Evolutionary conservation across 1,140 invertebrate genomes (phyloP).

Genomic region (Sinonovacula constricta): DNA sequence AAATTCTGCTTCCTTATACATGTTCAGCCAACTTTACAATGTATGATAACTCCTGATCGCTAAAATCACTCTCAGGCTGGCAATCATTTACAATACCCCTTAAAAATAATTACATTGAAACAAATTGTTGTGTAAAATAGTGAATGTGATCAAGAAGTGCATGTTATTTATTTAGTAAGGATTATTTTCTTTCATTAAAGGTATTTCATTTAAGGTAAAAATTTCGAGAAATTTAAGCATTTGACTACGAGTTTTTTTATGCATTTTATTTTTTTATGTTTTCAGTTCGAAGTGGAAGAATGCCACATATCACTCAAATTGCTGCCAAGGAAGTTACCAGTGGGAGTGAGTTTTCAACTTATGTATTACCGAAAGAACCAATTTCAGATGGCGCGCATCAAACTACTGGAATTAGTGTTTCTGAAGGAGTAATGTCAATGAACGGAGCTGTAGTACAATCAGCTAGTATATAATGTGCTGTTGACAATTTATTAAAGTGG

Average conservation of each 20-base stretch:
- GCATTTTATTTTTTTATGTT: slow-evolving; percentile 5
- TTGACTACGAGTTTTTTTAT: slow-evolving; percentile 17
- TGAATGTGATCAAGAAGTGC: neutral
- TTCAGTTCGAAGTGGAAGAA: too few species aligned
- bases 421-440: neutral
- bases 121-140: neutral
- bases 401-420: slow-evolving; percentile 22
- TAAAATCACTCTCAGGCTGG: too few species aligned
- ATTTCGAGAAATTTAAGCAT: neutral
- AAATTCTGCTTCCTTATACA: too few species aligned
- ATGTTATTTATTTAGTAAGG: neutral
- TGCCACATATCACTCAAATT: slow-evolving; percentile 40
- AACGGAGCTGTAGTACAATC: slow-evolving; percentile 14
- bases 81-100: too few species aligned
- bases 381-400: slow-evolving; percentile 12
- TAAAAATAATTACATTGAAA: neutral
- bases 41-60: too few species aligned
- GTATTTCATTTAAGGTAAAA: neutral
- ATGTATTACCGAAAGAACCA: neutral
- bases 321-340: slow-evolving; percentile 19
- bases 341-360: too few species aligned
- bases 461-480: neutral
- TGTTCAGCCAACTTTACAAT: too few species aligned
- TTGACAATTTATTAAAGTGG: slow-evolving; percentile 32
- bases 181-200: neutral